Conservation (phyloP, 2,113 vertebrate species). For the Ptyas mucosa region DNA sequence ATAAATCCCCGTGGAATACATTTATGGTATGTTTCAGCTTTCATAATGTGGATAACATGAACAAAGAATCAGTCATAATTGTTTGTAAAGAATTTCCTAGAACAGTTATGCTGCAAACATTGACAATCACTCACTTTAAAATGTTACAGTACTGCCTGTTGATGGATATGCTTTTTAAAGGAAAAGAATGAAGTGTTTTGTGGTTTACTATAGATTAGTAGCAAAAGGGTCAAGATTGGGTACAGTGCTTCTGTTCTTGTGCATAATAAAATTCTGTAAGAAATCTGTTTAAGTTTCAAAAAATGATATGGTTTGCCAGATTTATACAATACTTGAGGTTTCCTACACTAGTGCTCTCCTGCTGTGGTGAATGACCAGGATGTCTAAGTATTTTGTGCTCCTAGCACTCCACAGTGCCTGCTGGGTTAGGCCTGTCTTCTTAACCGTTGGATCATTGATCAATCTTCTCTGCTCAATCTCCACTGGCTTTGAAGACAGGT, state of each 20-base stretch:
- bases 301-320: constrained; percentile 23
- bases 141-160: constrained; percentile 38
- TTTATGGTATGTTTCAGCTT: constrained; percentile 42
- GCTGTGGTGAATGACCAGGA: not conserved
- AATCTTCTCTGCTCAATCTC: not conserved
- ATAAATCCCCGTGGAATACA: not conserved
- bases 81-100: constrained; percentile 39
- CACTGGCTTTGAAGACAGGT: not conserved
- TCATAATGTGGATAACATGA: constrained; percentile 7
- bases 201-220: constrained; percentile 34
- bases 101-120: constrained; percentile 29
- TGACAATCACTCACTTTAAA: constrained; percentile 46
- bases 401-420: not conserved
- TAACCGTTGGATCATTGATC: not conserved
- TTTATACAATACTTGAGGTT: not conserved
- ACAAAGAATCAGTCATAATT: constrained; percentile 18
- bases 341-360: not conserved
- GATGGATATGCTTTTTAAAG: constrained; percentile 44
- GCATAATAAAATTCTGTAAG: constrained; percentile 56
- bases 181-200: constrained; percentile 49
- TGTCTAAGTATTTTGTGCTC: not conserved
- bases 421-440: not conserved
- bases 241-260: constrained; percentile 47
- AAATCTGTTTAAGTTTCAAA: constrained; percentile 46
- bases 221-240: constrained; percentile 57